Conservation (phyloP, 2,888 invertebrate genomes). For the Dicyrtomina minuta region DNA sequence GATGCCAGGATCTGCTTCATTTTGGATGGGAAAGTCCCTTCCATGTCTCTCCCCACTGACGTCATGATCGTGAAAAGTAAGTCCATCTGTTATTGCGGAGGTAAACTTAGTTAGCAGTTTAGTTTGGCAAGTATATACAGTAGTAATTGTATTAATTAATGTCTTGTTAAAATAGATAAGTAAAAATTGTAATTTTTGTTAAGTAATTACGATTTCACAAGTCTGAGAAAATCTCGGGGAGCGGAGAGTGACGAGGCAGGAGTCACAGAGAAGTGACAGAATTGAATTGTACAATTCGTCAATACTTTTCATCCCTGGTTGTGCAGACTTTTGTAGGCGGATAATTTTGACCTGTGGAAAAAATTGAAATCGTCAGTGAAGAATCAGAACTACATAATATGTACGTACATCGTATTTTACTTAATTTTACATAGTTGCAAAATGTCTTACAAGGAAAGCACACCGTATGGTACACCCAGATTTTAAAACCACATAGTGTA, state of each 20-base stretch:
- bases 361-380: too few relatives aligned
- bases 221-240: conserved; percentile 58
- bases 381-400: too few relatives aligned
- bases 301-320: conserved; percentile 61
- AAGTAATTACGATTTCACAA: conserved; percentile 43
- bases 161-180: not conserved
- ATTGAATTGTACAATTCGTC: conserved; percentile 67
- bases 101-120: too few relatives aligned
- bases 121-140: not conserved
- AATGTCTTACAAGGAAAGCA: too few relatives aligned
- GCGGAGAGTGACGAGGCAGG: conserved; percentile 83
- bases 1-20: conserved; percentile 75
- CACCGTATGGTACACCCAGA: too few relatives aligned
- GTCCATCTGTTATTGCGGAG: conserved; percentile 66
- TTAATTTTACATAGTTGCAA: too few relatives aligned
- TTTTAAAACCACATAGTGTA: too few relatives aligned
- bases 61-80: conserved; percentile 85
- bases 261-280: conserved; percentile 80
- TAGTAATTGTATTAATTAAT: not conserved
- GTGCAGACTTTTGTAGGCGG: conserved; percentile 43
- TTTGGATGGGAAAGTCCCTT: conserved; percentile 76
- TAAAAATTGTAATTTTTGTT: not conserved
- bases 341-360: conserved; percentile 49
- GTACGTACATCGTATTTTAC: too few relatives aligned
- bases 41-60: conserved; percentile 83